Base-by-base conservation (phyloP, 2,888 invertebrate genomes). In the Odontothrips loti region DNA sequence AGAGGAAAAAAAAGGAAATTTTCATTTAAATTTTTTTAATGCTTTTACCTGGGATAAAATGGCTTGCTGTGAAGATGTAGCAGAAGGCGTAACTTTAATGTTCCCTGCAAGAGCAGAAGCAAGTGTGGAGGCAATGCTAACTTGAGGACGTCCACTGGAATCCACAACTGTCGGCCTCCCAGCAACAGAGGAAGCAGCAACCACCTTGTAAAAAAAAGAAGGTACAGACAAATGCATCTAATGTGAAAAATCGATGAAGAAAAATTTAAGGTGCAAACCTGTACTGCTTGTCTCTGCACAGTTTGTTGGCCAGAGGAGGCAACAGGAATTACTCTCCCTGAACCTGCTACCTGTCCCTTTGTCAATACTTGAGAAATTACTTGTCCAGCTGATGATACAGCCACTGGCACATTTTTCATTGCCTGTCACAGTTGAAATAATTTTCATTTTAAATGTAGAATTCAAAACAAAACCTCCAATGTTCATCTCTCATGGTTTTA, bases 241-340 rank as follows among this genome's bases (percentile, higher is more conserved):
- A 68, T n/a, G n/a, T n/a, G 23, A 80, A 9, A 79, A 23, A 79
- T 9, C 47, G 34, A 79, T n/a, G 47, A 75, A 79, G 81, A 81
- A 82, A 80, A 34, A 17, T 20, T 43, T 4, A 86, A 85, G 29
- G 86, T 83, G 0, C 86, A 86, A 83, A 91, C 91, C 87, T 91
- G 91, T 84, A 91, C 91, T 0, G 91, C 90, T 88, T 88, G 92
- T 87, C 90, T 92, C 85, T 75, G 68, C 27, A 87, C 88, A 82
- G 87, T 90, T 85, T 88, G 85, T 83, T 89, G 88, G 1, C 89
- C 89, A 0, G 88, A 86, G 8, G 87, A 85, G 80, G 91, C 90
- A 0, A 92, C 91, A 1, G 93, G 93, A 84, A 93, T 92, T 2
- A 93, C 91, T 47, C 93, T 88, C 51, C 84, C 81, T 29, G 84